These are phyloP conservation scores for Xestoiulus laeticollis DNA, from an alignment of 2,888 invertebrate genomes.

Conservation along the genomic window DNA sequence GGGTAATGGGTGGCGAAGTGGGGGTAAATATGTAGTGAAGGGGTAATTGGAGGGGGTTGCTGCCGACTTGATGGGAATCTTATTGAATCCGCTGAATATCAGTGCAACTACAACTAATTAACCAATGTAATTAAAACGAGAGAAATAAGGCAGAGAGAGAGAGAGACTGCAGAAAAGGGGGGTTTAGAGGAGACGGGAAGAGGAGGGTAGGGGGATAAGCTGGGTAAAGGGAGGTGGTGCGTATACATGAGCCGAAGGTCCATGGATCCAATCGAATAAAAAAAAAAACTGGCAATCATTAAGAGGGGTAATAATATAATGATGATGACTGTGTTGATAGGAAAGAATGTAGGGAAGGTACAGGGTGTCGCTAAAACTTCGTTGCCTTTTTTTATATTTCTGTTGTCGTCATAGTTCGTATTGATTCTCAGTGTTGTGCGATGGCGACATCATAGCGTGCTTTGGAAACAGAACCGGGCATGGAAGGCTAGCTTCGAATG, in stretches of 20 bases:
- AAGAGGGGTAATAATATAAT: not conserved
- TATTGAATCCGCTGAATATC: conserved; percentile 46
- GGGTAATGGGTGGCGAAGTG: not conserved
- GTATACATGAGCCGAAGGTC: not conserved
- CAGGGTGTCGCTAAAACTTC: not conserved
- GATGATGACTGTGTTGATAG: not conserved
- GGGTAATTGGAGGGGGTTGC: conserved; percentile 32
- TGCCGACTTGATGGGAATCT: conserved; percentile 42
- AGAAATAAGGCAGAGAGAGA: conserved; percentile 24
- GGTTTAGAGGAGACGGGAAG: no score
- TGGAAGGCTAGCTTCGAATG: not conserved
- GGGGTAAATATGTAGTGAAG: conserved; percentile 39
- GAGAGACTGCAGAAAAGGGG: conserved; percentile 31
- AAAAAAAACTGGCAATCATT: not conserved
- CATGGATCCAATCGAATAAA: not conserved
- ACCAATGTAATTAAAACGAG: conserved; percentile 48
- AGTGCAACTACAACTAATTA: conserved; percentile 47
- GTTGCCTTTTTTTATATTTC: no score
- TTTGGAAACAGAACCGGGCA: no score
- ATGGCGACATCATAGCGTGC: not conserved
- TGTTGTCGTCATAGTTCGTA: no score
- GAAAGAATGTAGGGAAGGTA: not conserved
- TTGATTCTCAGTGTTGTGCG: not conserved
- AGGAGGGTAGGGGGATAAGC: not conserved
- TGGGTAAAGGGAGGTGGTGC: not conserved